Percentiles rank a stretch among this genome's conserved stretches.
Evolutionary conservation across 2,888 invertebrate species (phyloP).

Genomic region (Holacanthella duospinosa): DNA sequence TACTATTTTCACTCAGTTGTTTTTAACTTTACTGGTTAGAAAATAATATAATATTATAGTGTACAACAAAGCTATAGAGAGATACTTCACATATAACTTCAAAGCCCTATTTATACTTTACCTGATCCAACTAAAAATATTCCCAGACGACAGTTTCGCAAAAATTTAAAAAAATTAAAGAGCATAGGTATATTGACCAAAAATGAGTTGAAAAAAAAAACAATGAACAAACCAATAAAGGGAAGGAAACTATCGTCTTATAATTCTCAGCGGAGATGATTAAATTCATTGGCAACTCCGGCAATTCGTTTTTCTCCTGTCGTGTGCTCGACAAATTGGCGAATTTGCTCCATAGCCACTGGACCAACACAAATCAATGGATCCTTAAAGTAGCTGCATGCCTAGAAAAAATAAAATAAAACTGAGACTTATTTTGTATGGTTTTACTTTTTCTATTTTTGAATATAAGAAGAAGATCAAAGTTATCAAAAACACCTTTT

Average conservation of each 20-base stretch:
- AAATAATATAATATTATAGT: too few relatives aligned
- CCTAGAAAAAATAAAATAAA: constrained; percentile 44
- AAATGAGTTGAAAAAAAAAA: neutral
- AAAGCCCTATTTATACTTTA: too few relatives aligned
- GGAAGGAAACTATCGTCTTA: neutral
- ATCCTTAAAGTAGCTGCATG: constrained; percentile 85
- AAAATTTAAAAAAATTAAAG: neutral
- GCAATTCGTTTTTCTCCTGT: constrained; percentile 72
- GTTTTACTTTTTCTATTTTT: neutral
- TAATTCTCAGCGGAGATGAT: constrained; percentile 35
- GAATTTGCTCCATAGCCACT: constrained; percentile 66
- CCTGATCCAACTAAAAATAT: neutral
- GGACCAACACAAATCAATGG: constrained; percentile 77
- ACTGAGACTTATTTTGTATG: constrained; percentile 8
- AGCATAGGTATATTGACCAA: neutral
- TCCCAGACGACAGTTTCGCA: neutral
- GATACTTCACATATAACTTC: too few relatives aligned
- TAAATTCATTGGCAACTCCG: constrained; percentile 40
- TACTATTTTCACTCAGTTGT: too few relatives aligned
- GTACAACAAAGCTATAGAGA: too few relatives aligned
- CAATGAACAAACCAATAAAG: neutral
- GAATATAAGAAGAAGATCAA: neutral
- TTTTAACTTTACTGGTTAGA: too few relatives aligned
- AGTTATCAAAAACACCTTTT: too few relatives aligned
- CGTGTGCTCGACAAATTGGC: constrained; percentile 60